Percentiles rank a stretch among this genome's conserved stretches.
Evolutionary conservation across 2,797 vertebrate genomes (phyloP).

Genomic region (Hephaestus fuliginosus): DNA sequence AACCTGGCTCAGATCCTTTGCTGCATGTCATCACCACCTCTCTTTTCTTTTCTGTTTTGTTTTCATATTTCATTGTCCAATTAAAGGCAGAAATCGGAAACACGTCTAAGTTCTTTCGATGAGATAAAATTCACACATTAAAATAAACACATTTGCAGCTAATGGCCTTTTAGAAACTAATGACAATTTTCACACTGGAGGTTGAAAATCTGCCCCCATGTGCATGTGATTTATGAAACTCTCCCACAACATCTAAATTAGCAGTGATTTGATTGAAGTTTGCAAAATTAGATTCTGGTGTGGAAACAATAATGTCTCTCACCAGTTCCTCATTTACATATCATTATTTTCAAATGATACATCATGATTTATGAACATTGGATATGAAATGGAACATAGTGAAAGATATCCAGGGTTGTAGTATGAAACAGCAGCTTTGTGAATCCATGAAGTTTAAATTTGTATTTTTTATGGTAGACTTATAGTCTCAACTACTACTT

Average conservation of each 20-base stretch:
- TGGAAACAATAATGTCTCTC: slow-evolving; percentile 19
- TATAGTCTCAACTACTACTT: background rate
- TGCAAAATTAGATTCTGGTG: slow-evolving; percentile 34
- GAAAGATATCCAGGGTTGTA: background rate
- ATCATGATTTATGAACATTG: slow-evolving; percentile 13
- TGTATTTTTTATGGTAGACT: background rate
- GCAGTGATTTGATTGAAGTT: slow-evolving; percentile 35
- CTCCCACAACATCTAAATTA: slow-evolving; percentile 29
- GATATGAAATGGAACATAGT: background rate
- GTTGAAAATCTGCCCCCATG: slow-evolving; percentile 5
- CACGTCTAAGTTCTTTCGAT: slow-evolving; percentile 6
- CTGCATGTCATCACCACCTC: background rate
- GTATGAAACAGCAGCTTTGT: background rate
- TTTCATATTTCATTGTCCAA: background rate
- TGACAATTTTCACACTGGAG: background rate
- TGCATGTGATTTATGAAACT: slow-evolving; percentile 32
- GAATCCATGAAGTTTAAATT: background rate
- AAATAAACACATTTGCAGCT: slow-evolving; percentile 14
- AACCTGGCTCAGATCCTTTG: background rate
- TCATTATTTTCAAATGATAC: slow-evolving; percentile 9
- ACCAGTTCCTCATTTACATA: slow-evolving; percentile 24
- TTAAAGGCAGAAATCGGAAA: slow-evolving; percentile 10
- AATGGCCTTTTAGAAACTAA: slow-evolving; percentile 13
- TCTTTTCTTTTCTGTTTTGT: background rate
- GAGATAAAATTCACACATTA: slow-evolving; percentile 7